Evolutionary conservation across 2,888 invertebrate species (phyloP), one percentile per base, ranked within the genome.

Genomic region (Acrobasis suavella): DNA sequence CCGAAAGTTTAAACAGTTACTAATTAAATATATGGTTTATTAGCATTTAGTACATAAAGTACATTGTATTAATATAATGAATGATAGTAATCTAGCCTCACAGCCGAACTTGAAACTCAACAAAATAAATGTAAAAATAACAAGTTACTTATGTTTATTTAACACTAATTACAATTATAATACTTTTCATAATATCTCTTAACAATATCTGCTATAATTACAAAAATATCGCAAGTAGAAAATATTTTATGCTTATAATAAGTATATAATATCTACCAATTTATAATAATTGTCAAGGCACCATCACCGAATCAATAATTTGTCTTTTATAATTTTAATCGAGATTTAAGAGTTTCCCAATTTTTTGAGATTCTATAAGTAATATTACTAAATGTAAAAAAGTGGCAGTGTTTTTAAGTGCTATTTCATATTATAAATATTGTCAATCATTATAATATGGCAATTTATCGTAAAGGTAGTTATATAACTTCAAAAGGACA

Each of bases 131-230:
- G 12, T 37, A 52, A 52, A 54, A 58, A 58, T 58, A 58, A 50
- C 58, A 49, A 49, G 46, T 46, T 2, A 46, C 46, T 46, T 46
- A n/a, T 9, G 37, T 49, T 32, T 32, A 39, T 49, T 32, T 32
- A 39, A n/a, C 3, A 51, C 37, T 46, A 58, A 32, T 9, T 58
- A 49, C 22, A 50, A 9, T 32, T 50, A 58, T 58, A 58, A 58
- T 58, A 58, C 58, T 58, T 49, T 49, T 46, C 32, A 58, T 15
- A 54, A 50, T 15, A 54, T 32, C 37, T 38, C 3, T 15, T 55
- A 38, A 15, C 17, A 51, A 55, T 39, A 54, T 37, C 37, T n/a
- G 54, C 32, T 38, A n/a, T 54, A 5, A 52, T 15, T 37, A 8
- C 37, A n/a, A 38, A 15, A 54, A 38, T 38, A 9, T 15, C 15